These are phyloP conservation scores for Rhodeus uyekii DNA, from an alignment of 2,797 vertebrate genomes.

Conservation along the genomic window DNA sequence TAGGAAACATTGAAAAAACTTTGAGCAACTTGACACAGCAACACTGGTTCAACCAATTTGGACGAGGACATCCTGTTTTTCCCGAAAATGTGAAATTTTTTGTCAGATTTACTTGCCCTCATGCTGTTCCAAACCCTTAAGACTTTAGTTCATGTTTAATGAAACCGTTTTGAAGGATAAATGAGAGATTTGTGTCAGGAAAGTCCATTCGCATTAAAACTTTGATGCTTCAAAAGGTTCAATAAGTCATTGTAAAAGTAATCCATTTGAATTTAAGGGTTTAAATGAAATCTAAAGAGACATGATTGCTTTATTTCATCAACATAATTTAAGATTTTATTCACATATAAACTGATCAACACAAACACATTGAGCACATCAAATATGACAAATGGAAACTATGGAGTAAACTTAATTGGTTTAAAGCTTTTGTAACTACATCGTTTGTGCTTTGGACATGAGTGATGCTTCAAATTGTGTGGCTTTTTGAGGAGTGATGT, in stretches of 20 bases:
- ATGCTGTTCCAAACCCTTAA: neutral
- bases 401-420: neutral
- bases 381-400: neutral
- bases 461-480: neutral
- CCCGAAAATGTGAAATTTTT: neutral
- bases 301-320: neutral
- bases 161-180: too few relatives aligned
- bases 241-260: neutral
- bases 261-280: neutral
- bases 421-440: neutral
- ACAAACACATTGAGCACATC: neutral
- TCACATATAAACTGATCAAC: neutral
- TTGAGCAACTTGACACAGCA: neutral
- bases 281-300: neutral
- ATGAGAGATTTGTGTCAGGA: neutral
- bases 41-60: neutral
- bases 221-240: neutral
- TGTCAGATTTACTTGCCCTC: neutral
- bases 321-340: neutral
- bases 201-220: neutral
- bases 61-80: neutral
- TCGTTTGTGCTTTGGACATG: neutral
- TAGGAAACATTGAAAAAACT: neutral
- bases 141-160: neutral
- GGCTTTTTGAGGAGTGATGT: neutral